Evolutionary conservation across 2,113 vertebrate genomes (phyloP).

Genomic region (Cinclus cinclus): DNA sequence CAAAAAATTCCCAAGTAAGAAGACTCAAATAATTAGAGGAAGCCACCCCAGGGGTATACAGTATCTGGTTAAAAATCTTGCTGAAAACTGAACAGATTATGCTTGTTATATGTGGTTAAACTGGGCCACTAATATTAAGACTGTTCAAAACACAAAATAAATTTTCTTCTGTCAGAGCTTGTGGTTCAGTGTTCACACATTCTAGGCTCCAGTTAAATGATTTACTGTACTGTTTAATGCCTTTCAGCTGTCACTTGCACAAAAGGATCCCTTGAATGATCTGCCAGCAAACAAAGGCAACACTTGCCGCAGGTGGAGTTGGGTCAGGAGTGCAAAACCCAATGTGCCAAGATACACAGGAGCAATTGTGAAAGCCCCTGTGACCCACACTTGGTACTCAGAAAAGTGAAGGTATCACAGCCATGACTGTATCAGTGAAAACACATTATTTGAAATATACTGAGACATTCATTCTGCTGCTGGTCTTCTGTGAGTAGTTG

Average conservation of each 20-base stretch:
- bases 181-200: conserved; percentile 45
- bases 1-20: background rate
- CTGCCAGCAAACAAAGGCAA: conserved; percentile 19
- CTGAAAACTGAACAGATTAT: conserved; percentile 50
- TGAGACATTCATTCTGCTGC: background rate
- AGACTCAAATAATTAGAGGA: conserved; percentile 38
- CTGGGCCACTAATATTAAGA: conserved; percentile 3
- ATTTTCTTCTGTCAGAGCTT: conserved; percentile 27
- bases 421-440: background rate
- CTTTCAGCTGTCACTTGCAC: conserved; percentile 37
- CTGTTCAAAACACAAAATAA: conserved; percentile 28
- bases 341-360: background rate
- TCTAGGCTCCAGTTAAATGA: conserved; percentile 38
- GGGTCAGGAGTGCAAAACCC: background rate
- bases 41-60: conserved; percentile 16
- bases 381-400: background rate
- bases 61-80: conserved; percentile 45
- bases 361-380: background rate
- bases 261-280: conserved; percentile 17
- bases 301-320: background rate
- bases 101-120: conserved; percentile 20
- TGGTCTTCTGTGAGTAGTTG: background rate
- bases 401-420: background rate
- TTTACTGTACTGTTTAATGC: conserved; percentile 54
- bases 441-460: background rate